Conservation (phyloP, 1,140 invertebrate species). For the Drosophila littoralis region DNA sequence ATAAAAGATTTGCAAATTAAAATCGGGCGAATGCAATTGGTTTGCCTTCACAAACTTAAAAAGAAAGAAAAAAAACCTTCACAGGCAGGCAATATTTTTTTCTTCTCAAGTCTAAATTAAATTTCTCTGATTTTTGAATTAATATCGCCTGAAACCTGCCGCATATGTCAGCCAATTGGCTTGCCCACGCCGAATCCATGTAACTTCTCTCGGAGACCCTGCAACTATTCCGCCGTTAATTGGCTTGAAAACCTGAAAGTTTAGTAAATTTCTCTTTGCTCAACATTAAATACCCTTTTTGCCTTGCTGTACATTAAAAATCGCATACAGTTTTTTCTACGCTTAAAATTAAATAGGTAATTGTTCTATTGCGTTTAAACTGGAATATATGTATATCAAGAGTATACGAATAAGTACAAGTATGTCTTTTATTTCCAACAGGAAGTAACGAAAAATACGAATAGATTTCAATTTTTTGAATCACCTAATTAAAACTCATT, state of each 20-base stretch:
- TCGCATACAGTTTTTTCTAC: no score
- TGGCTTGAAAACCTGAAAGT: conserved; percentile 7
- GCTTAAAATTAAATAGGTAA: no score
- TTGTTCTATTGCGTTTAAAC: no score
- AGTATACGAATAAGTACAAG: no score
- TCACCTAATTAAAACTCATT: conserved; percentile 56
- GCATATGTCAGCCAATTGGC: conserved; percentile 34
- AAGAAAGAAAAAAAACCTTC: no score
- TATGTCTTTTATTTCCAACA: no score
- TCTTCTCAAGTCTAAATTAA: conserved; percentile 40
- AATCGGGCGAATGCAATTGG: conserved; percentile 59
- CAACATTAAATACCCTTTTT: conserved; percentile 6
- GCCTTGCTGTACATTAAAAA: no score
- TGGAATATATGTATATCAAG: no score
- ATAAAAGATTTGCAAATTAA: not conserved
- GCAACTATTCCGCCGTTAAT: conserved; percentile 18
- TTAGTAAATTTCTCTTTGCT: not conserved
- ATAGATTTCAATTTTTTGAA: conserved; percentile 37
- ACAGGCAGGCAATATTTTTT: conserved; percentile 20
- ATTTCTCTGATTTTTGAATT: conserved; percentile 60
- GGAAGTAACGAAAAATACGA: not conserved
- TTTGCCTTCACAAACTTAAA: conserved; percentile 12
- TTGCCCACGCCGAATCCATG: conserved; percentile 36
- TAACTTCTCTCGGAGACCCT: conserved; percentile 4
- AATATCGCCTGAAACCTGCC: conserved; percentile 44